These are phyloP conservation scores for Delichon dasypus DNA, from an alignment of 2,797 vertebrate species.

Conservation along the genomic window DNA sequence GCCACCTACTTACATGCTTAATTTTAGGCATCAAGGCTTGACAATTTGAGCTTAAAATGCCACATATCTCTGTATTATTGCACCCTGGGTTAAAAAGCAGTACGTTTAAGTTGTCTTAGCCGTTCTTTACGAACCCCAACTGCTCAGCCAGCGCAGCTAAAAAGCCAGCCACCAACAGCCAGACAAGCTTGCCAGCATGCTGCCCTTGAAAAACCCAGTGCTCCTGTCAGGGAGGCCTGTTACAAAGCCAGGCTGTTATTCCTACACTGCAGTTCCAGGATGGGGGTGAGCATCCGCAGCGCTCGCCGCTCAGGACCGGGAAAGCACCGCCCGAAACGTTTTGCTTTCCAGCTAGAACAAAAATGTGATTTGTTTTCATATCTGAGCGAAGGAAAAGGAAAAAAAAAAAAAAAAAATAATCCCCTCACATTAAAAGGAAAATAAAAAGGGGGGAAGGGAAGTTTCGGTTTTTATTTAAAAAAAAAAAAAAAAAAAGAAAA, in stretches of 20 bases:
- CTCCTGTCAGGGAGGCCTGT: constrained; percentile 62
- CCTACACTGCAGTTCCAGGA: constrained; percentile 47
- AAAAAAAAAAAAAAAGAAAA: neutral
- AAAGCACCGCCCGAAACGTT: constrained; percentile 14
- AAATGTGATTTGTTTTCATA: neutral
- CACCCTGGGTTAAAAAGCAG: constrained; percentile 78
- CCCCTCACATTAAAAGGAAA: too few species aligned
- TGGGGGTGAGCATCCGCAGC: constrained; percentile 3
- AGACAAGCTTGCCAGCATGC: constrained; percentile 87
- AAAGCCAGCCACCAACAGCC: constrained; percentile 91
- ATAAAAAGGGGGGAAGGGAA: neutral
- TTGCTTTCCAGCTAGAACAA: constrained; percentile 44
- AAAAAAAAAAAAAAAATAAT: neutral
- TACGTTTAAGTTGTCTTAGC: constrained; percentile 73
- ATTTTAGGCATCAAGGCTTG: constrained; percentile 67
- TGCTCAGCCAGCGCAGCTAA: constrained; percentile 83
- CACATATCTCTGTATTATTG: constrained; percentile 73
- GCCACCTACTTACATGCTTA: constrained; percentile 4
- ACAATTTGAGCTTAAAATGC: constrained; percentile 70
- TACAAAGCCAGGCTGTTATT: constrained; percentile 68
- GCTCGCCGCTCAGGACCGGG: neutral
- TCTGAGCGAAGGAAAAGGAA: neutral
- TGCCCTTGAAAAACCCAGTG: constrained; percentile 73
- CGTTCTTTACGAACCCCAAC: constrained; percentile 70
- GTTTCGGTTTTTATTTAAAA: neutral